A percentile compares a stretch with the other conserved stretches of the same genome.
Conservation (phyloP, 1,140 invertebrate genomes). For the Lasaia peninsularis region DNA sequence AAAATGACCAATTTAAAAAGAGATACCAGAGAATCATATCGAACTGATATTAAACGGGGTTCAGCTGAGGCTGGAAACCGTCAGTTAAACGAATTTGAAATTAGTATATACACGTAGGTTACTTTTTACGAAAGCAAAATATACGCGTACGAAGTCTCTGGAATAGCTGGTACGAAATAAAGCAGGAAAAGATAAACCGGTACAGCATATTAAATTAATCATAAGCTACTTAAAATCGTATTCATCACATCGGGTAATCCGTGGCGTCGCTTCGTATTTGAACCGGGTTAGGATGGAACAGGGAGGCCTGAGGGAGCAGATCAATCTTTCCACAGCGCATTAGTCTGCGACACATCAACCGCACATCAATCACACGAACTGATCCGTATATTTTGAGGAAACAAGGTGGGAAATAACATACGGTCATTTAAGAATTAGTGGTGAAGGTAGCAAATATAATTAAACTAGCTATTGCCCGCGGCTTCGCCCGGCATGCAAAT, state of each 20-base stretch:
- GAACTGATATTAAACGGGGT: too few relatives aligned
- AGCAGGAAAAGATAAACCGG: neutral
- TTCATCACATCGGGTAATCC: neutral
- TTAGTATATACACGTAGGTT: too few relatives aligned
- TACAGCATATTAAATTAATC: slow-evolving; percentile 2
- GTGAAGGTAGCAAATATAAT: too few relatives aligned
- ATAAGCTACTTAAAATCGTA: slow-evolving; percentile 6
- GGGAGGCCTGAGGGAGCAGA: neutral
- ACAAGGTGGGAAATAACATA: neutral
- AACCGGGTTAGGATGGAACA: neutral
- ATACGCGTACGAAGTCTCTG: too few relatives aligned
- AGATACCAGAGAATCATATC: too few relatives aligned
- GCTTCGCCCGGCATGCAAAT: too few relatives aligned
- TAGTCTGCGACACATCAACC: neutral
- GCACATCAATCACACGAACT: slow-evolving; percentile 4
- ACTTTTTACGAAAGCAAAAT: too few relatives aligned
- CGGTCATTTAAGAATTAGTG: neutral
- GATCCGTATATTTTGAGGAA: slow-evolving; percentile 3
- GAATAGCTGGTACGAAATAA: too few relatives aligned
- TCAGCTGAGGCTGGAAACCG: too few relatives aligned
- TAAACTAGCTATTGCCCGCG: too few relatives aligned
- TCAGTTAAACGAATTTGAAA: too few relatives aligned
- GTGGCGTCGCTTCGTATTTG: neutral
- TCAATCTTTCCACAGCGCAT: slow-evolving; percentile 4
- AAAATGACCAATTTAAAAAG: too few relatives aligned